Evolutionary conservation across 2,113 vertebrate genomes (phyloP), one percentile per base, ranked within the genome.

Genomic region (Oenanthe oenanthe): DNA sequence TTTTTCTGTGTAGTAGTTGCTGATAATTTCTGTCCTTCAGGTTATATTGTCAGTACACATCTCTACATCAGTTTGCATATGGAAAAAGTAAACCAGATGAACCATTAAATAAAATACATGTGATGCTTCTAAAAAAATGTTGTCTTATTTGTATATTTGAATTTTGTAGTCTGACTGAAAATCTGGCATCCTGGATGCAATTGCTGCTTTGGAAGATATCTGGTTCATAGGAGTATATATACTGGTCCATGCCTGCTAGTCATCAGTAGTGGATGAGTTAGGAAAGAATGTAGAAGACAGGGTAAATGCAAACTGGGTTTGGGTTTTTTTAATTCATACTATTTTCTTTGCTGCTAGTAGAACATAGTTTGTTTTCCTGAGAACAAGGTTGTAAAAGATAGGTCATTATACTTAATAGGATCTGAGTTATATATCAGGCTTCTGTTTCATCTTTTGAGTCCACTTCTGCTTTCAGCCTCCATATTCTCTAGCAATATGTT

Each of bases 221-320:
- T 38, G 25, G 8, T 70, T 75, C 20, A 6, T 32, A 42, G 36
- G 28, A 61, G 14, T 20, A 1, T 10, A 7, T 1, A 0, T 32
- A 24, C 17, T 38, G 36, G 21, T 16, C 36, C 1, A 1, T 65
- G 26, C 42, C n/a, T 74, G 32, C 72, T 57, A 17, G 36, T 51
- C 21, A 28, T 38, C 67, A 53, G 17, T 60, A 54, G 50, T 31
- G 54, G 34, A 31, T 9, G 7, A 26, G 29, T 56, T 73, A 77
- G 42, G 40, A 56, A 67, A 67, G 29, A 57, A 19, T 76, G 32
- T 32, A 25, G 63, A 88, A 53, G 28, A 20, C 6, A 54, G 32
- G 3, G 12, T 60, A 56, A 68, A 77, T 73, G 10, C 24, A 48
- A n/a, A 21, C 18, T 83, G 12, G 3, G n/a, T 47, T 56, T 53